Percentiles rank a stretch among this genome's conserved stretches.
phyloP scores from a whole-genome alignment of 2,888 invertebrate species.

The Harpagoxenus sublaevis region DNA sequence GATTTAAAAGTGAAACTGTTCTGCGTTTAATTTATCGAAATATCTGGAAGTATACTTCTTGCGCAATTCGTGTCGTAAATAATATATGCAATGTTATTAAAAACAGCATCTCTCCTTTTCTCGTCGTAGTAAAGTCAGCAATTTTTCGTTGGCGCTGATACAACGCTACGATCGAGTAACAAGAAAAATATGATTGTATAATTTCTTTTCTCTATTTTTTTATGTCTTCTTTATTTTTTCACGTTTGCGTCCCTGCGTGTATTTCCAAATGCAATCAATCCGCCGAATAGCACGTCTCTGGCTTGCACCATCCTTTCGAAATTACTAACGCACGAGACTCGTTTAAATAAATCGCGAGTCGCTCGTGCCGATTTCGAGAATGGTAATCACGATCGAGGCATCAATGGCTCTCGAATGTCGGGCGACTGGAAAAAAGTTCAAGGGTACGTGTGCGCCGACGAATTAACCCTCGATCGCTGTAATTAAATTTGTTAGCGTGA shows the following conservation, averaged over 20 bases:
- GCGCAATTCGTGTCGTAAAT: not conserved
- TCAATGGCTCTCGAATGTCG: slow-evolving; percentile 21
- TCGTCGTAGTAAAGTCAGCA: not conserved
- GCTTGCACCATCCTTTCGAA: slow-evolving; percentile 48
- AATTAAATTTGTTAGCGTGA: slow-evolving; percentile 32
- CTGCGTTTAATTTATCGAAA: not conserved
- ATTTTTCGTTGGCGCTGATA: not conserved
- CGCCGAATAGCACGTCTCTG: slow-evolving; percentile 28
- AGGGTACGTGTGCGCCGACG: slow-evolving; percentile 7
- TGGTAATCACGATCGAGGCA: slow-evolving; percentile 22
- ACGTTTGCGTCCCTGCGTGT: slow-evolving; percentile 8
- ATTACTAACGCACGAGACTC: slow-evolving; percentile 45
- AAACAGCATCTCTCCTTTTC: not conserved
- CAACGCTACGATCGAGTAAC: not conserved
- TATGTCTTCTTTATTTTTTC: not conserved
- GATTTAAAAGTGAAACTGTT: slow-evolving; percentile 6
- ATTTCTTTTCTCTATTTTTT: not conserved
- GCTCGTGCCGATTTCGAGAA: slow-evolving; percentile 44
- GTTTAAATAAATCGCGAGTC: slow-evolving; percentile 41
- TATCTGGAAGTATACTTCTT: not conserved
- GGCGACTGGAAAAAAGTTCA: slow-evolving; percentile 31
- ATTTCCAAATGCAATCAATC: slow-evolving; percentile 43
- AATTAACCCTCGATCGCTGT: slow-evolving; percentile 36
- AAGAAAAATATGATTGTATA: not conserved
- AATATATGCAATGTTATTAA: not conserved